Evolutionary conservation across 2,888 invertebrate species (phyloP), one percentile per base, ranked within the genome.

Genomic region (Saturnia japonica): DNA sequence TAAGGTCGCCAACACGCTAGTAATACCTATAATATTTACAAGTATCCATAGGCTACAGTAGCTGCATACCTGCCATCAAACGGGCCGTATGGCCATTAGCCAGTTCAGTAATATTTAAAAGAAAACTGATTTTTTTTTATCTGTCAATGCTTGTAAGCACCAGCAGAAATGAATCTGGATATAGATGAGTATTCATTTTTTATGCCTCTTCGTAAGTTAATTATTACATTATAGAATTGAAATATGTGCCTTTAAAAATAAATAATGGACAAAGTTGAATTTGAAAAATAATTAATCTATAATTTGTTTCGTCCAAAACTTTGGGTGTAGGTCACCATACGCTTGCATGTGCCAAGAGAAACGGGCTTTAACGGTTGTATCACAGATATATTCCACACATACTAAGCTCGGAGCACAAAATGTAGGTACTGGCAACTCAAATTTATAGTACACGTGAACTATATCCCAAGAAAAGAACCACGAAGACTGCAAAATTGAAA

Each of bases 301-400:
- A 6, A 19, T 60, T 64, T 64, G 40, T 40, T 64, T 1, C 64
- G 16, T 28, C 68, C 43, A 19, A 45, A 69, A 68, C n/a, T 60
- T 42, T 22, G 62, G 62, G 16, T 68, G 60, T 45, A 60, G 40
- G 64, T 64, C 40, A 67, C 67, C 71, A 60, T 47, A 71, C 54
- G 64, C 68, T 68, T 47, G 51, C 68, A 68, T 71, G 74, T 78
- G 80, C 78, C 78, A 80, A 80, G 77, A 76, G 77, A 81, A 80
- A 80, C 76, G 40, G 25, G 67, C 54, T 66, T 70, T 54, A 66
- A 70, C n/a, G 43, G 51, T 25, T 34, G 19, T 54, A 67, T 70
- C 66, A 67, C 51, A 70, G 66, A 70, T 70, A 70, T 70, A 67
- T 67, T 67, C 66, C 54, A 70, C 66, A 66, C 42, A 28, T 51